Evolutionary conservation across 1,140 invertebrate species (phyloP).

Genomic region (Drosophila arizonae): DNA sequence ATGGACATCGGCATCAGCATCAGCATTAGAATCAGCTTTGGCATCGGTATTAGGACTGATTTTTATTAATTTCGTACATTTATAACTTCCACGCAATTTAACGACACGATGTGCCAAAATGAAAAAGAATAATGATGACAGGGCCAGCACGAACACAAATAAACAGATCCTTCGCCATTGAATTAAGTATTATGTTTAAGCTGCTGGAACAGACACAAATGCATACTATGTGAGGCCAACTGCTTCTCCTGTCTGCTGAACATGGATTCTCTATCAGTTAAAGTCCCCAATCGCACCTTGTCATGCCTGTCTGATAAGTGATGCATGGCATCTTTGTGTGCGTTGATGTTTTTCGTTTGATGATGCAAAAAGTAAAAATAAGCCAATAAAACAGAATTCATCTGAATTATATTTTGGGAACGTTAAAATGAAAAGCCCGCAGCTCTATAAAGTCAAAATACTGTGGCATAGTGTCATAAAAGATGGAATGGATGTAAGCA

Average conservation of each 20-base stretch:
- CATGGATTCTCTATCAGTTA: neutral
- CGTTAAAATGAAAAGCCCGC: conserved; percentile 20
- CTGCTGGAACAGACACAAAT: neutral
- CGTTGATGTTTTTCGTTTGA: neutral
- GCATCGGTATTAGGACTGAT: conserved; percentile 52
- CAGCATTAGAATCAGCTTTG: neutral
- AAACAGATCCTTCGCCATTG: neutral
- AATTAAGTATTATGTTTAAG: neutral
- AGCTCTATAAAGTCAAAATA: conserved; percentile 2
- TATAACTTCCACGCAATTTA: conserved; percentile 68
- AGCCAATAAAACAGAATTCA: conserved; percentile 31
- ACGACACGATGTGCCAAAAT: conserved; percentile 3
- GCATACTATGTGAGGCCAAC: neutral
- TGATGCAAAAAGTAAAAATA: conserved; percentile 30
- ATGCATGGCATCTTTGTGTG: neutral
- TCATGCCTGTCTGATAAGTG: neutral
- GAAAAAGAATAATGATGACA: conserved; percentile 13
- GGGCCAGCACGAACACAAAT: neutral
- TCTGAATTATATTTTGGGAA: conserved; percentile 14
- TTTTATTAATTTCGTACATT: conserved; percentile 75
- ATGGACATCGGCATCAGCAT: conserved; percentile 10
- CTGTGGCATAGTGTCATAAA: conserved; percentile 42
- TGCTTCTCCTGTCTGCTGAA: neutral
- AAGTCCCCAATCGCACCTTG: neutral
- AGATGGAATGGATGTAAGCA: conserved; percentile 11